Evolutionary conservation across 2,113 vertebrate genomes (phyloP), one percentile per base, ranked within the genome.

Genomic region (Piprites chloris): DNA sequence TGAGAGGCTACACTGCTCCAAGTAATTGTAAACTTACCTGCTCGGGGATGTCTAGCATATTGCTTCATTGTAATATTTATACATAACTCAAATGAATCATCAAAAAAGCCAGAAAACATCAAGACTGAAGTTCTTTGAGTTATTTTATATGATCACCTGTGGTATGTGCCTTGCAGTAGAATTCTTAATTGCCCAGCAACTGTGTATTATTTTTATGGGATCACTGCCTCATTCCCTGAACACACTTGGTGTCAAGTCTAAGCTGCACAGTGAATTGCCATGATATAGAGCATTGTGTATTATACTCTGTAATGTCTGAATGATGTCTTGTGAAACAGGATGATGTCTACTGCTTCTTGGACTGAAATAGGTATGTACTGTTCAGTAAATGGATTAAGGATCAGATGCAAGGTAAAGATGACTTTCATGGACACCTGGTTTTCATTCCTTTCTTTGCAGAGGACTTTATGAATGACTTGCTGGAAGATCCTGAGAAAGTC

Each of bases 51-150:
- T 73, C 74, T 69, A 72, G 82, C 53, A 68, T 49, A 76, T 68
- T 79, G 42, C 78, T 93, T 82, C 56, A 77, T 67, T 76, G 41
- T 75, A 91, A 89, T 91, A 59, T 88, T 96, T 95, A 94, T 42
- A 87, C 67, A 50, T 79, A 89, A 90, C 28, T 52, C 41, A 87
- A 86, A 78, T 37, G 73, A 93, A 97, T 95, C 63, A 81, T 74
- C 79, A 93, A 73, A 94, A 94, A 94, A 92, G n/a, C 11, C 53
- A 89, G 69, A 90, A 94, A 90, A 89, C 82, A 82, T 23, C 3
- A 79, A 89, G 79, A 58, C 32, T 85, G 32, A 79, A 81, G 27
- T n/a, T 87, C 32, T 92, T 84, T 59, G 30, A 32, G 32, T 63
- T 82, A 33, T 71, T 87, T 90, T 30, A 30, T 65, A 26, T 24